Evolutionary conservation across 2,797 vertebrate species (phyloP).

Genomic region (Geotria australis): DNA sequence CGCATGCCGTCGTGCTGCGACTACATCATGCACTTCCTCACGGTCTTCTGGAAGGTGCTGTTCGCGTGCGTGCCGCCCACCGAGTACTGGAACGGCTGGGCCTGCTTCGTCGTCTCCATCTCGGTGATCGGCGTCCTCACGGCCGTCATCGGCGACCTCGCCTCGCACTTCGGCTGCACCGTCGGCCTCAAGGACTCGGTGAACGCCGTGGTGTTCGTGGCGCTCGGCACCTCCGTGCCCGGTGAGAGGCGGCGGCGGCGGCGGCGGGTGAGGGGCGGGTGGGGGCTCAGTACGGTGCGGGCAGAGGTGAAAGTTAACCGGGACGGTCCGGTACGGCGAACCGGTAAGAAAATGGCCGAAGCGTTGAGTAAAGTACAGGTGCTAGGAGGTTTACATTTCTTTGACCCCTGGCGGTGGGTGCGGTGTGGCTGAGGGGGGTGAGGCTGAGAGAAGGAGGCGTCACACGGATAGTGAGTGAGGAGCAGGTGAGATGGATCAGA

Average conservation of each 20-base stretch:
- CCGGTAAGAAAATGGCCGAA: too few species aligned
- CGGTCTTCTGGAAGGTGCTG: conserved; percentile 95
- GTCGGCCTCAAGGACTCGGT: conserved; percentile 93
- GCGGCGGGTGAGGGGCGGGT: too few species aligned
- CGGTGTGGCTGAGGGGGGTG: too few species aligned
- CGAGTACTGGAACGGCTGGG: conserved; percentile 79
- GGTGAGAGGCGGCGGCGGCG: conserved; percentile 14
- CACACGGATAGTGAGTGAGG: too few species aligned
- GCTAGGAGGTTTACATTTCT: too few species aligned
- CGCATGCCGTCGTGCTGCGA: conserved; percentile 79
- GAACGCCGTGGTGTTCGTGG: conserved; percentile 71
- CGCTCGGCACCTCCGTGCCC: conserved; percentile 77
- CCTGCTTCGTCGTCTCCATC: conserved; percentile 61
- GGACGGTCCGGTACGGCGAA: too few species aligned
- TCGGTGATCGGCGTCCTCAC: conserved; percentile 71
- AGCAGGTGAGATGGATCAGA: too few species aligned
- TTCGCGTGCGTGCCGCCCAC: conserved; percentile 89
- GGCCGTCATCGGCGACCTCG: conserved; percentile 64
- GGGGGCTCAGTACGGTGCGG: too few species aligned
- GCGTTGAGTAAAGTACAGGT: too few species aligned
- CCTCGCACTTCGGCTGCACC: conserved; percentile 89
- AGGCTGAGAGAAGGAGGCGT: too few species aligned
- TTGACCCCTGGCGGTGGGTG: too few species aligned
- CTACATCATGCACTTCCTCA: conserved; percentile 98
- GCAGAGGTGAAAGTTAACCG: too few species aligned